These are phyloP conservation scores for Anorthoa munda DNA, from an alignment of 2,888 invertebrate species.

Conservation along the genomic window DNA sequence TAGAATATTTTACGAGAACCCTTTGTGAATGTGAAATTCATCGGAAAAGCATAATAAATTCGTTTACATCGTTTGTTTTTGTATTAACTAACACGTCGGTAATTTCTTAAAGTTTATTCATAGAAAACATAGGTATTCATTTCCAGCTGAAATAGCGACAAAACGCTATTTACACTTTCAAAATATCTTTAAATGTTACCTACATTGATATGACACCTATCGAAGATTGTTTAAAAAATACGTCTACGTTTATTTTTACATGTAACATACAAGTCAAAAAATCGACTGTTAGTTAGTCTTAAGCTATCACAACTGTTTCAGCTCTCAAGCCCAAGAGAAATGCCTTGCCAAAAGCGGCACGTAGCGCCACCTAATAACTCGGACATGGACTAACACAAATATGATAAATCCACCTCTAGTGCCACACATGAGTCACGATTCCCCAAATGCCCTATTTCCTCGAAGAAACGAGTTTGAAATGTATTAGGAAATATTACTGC, in stretches of 20 bases:
- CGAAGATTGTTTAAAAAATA: not conserved
- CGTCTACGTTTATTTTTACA: not conserved
- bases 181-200: not conserved
- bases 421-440: conserved; percentile 20
- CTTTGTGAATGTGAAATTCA: conserved; percentile 19
- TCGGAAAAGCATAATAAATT: conserved; percentile 21
- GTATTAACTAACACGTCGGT: conserved; percentile 5
- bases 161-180: not conserved
- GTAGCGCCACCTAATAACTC: conserved; percentile 41
- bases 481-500: conserved; percentile 16
- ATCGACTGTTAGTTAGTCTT: conserved; percentile 13
- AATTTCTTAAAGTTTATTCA: not conserved
- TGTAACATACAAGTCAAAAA: not conserved
- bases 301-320: conserved; percentile 29
- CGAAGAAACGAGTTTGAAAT: conserved; percentile 17
- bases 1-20: conserved; percentile 18
- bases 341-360: conserved; percentile 33
- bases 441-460: conserved; percentile 34
- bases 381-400: conserved; percentile 34
- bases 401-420: conserved; percentile 36
- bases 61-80: not conserved
- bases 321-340: conserved; percentile 11
- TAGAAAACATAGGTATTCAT: not conserved
- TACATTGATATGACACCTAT: not conserved
- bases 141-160: not conserved